Percentiles rank a stretch among this genome's conserved stretches.
phyloP scores from a whole-genome alignment of 2,888 invertebrate species.

The Phengaris alcon region DNA sequence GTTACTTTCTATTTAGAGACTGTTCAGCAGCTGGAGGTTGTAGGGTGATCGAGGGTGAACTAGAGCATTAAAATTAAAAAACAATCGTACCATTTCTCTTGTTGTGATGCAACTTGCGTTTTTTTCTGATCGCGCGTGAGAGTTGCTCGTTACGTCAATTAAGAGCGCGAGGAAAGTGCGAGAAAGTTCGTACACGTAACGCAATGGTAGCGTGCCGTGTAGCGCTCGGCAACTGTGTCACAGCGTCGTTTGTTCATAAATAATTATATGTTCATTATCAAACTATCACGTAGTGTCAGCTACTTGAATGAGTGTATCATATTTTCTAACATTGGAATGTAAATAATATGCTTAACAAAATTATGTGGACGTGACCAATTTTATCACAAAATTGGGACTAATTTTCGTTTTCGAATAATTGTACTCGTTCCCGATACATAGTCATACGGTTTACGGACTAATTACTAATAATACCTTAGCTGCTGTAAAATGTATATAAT shows the following conservation, averaged over 20 bases:
- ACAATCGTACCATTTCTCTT: constrained; percentile 24
- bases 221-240: constrained; percentile 61
- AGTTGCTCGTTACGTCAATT: constrained; percentile 77
- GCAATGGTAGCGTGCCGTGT: constrained; percentile 41
- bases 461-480: neutral
- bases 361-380: neutral
- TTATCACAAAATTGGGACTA: neutral
- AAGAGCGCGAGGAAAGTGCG: constrained; percentile 71
- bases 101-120: constrained; percentile 28
- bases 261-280: constrained; percentile 49
- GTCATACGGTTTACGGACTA: neutral
- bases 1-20: constrained; percentile 74
- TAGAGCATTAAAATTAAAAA: constrained; percentile 18
- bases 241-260: constrained; percentile 71
- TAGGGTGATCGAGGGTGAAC: constrained; percentile 22
- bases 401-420: neutral
- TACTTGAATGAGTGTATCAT: constrained; percentile 38
- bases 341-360: neutral
- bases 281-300: constrained; percentile 50
- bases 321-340: neutral
- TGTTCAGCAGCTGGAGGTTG: constrained; percentile 19
- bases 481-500: constrained; percentile 5
- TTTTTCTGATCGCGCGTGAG: constrained; percentile 45
- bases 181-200: constrained; percentile 73
- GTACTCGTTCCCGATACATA: constrained; percentile 16